phyloP scores from a whole-genome alignment of 2,888 invertebrate genomes.

The Tridacna crocea region DNA sequence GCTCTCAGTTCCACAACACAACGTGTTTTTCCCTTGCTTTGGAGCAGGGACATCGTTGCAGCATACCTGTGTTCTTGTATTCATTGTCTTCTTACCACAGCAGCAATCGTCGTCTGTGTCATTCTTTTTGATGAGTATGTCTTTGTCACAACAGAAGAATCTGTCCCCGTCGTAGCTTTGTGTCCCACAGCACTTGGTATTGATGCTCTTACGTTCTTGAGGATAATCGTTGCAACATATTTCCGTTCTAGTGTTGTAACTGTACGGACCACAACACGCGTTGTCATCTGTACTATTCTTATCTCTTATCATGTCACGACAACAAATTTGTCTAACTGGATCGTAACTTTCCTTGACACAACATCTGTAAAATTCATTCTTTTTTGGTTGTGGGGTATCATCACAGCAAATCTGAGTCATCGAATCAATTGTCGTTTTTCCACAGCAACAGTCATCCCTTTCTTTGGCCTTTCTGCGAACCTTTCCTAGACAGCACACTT shows the following conservation, averaged over 20 bases:
- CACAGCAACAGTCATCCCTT: constrained; percentile 50
- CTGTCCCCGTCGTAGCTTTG: constrained; percentile 46
- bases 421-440: constrained; percentile 44
- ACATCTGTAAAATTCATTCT: constrained; percentile 39
- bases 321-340: constrained; percentile 47
- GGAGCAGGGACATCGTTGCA: constrained; percentile 39
- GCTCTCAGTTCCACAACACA: constrained; percentile 46
- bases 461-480: constrained; percentile 35
- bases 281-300: constrained; percentile 56
- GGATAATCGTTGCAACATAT: constrained; percentile 53
- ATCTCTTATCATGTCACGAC: constrained; percentile 37
- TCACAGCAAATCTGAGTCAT: constrained; percentile 46
- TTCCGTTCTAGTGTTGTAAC: constrained; percentile 48
- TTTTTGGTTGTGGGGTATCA: constrained; percentile 43
- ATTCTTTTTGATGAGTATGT: constrained; percentile 29
- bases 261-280: constrained; percentile 51
- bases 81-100: constrained; percentile 52
- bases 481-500: constrained; percentile 46
- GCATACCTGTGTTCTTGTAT: constrained; percentile 49
- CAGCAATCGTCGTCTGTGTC: constrained; percentile 43
- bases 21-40: constrained; percentile 32
- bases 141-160: constrained; percentile 49
- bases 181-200: constrained; percentile 54
- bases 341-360: constrained; percentile 50
- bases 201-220: constrained; percentile 39